Percentiles rank a stretch among this genome's conserved stretches.
These are phyloP conservation scores for Leptonema lineaticorne DNA, from an alignment of 1,140 invertebrate species.

Conservation along the genomic window DNA sequence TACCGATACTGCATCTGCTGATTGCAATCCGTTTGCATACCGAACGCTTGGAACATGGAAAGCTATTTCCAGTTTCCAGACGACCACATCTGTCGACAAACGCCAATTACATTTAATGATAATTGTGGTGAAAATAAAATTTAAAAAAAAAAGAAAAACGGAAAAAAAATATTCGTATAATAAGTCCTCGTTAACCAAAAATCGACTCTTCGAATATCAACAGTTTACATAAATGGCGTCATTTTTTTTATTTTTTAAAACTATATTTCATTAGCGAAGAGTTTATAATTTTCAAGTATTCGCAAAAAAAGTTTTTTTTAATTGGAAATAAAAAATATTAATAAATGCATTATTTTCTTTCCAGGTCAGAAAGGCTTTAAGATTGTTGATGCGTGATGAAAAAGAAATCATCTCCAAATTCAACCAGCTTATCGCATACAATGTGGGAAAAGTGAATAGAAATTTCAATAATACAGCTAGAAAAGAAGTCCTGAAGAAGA, in stretches of 20 bases:
- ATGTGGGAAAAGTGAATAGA: not conserved
- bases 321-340: not conserved
- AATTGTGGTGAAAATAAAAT: slow-evolving; percentile 25
- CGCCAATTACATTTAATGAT: slow-evolving; percentile 39
- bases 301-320: no score
- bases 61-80: slow-evolving; percentile 21
- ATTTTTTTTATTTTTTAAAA: no score
- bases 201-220: no score
- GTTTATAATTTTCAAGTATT: no score
- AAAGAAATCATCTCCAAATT: not conserved
- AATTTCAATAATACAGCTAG: not conserved
- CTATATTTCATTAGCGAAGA: no score
- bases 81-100: slow-evolving; percentile 24
- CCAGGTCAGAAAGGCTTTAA: not conserved
- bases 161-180: no score
- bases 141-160: no score
- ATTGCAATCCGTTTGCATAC: slow-evolving; percentile 22
- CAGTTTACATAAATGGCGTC: no score
- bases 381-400: not conserved
- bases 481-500: not conserved
- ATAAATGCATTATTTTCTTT: not conserved
- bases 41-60: slow-evolving; percentile 28
- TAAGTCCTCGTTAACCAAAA: no score
- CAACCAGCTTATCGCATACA: not conserved
- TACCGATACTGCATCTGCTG: slow-evolving; percentile 34